Conservation (phyloP, 2,113 vertebrate species). For the Chionis minor region DNA sequence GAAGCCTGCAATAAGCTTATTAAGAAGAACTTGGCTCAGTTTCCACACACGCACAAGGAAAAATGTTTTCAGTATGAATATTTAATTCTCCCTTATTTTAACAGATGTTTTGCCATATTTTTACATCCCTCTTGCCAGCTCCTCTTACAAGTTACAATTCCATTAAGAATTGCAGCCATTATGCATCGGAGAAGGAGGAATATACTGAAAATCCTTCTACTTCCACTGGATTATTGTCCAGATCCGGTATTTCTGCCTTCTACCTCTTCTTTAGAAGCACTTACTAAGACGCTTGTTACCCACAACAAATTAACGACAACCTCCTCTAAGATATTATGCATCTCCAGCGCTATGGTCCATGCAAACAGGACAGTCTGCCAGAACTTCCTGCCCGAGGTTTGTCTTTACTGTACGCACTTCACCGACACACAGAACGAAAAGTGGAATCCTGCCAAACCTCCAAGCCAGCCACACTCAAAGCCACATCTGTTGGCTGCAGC, state of each 20-base stretch:
- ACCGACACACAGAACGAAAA: not conserved
- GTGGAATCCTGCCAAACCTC: rapidly evolving
- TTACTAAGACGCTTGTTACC: not conserved
- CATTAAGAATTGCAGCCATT: not conserved
- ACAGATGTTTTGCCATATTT: conserved; percentile 22
- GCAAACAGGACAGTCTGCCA: not conserved
- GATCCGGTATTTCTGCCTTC: not conserved
- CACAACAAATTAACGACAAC: not conserved
- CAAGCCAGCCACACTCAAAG: not conserved
- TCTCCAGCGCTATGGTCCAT: rapidly evolving
- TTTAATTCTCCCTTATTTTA: conserved; percentile 9
- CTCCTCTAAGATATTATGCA: rapidly evolving
- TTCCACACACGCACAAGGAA: not conserved
- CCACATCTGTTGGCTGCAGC: not conserved
- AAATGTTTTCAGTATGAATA: conserved; percentile 22
- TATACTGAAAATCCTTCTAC: not conserved
- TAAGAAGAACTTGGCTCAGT: not conserved
- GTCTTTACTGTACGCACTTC: not conserved
- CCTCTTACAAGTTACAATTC: not conserved
- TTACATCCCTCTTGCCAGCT: not conserved
- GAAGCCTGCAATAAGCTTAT: not conserved
- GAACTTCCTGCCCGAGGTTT: not conserved
- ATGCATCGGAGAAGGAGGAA: not conserved
- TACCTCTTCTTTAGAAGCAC: not conserved
- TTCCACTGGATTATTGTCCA: not conserved